These are phyloP conservation scores for Stigmatopora nigra DNA, from an alignment of 2,113 vertebrate species.

Conservation along the genomic window DNA sequence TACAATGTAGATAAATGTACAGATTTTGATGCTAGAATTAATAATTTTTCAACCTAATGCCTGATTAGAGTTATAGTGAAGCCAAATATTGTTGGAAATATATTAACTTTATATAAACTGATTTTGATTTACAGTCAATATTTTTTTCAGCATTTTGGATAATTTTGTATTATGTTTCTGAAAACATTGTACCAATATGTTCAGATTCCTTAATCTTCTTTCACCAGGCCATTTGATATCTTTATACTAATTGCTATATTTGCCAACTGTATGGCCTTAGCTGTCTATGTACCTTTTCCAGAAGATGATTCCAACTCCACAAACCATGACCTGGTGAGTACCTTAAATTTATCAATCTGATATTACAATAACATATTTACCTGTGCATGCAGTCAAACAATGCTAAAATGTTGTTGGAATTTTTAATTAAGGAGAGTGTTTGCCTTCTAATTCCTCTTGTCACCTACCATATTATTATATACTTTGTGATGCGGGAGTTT, in stretches of 20 bases:
- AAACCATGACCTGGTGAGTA: constrained; percentile 98
- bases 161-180: neutral
- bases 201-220: constrained; percentile 75
- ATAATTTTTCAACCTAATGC: neutral
- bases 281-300: constrained; percentile 98
- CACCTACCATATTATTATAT: neutral
- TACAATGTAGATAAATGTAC: neutral
- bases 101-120: neutral
- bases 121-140: neutral
- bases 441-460: constrained; percentile 1
- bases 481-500: neutral
- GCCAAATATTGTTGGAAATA: too few species aligned
- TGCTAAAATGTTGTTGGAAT: neutral
- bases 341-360: neutral
- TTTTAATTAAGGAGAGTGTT: neutral
- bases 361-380: neutral
- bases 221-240: constrained; percentile 97
- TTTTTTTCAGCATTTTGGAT: neutral
- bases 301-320: constrained; percentile 99
- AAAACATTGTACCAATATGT: neutral
- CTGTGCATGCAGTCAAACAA: neutral
- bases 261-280: constrained; percentile 99
- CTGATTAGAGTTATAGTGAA: too few species aligned
- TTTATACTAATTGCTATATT: constrained; percentile 99
- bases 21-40: neutral